Conservation (phyloP, 1,140 invertebrate genomes). For the Drosophila ercepeae region DNA sequence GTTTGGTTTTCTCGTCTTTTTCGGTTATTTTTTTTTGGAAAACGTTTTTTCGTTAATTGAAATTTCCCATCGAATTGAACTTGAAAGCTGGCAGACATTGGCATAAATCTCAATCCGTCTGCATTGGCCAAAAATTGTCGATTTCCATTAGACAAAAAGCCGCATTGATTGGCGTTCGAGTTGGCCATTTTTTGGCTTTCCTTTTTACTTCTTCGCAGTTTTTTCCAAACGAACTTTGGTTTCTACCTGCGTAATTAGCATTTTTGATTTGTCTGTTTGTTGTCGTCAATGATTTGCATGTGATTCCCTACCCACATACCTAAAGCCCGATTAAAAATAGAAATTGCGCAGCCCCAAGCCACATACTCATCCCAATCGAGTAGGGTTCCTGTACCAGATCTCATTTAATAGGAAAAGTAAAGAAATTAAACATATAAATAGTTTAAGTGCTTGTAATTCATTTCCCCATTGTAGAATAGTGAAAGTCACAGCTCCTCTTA, state of each 20-base stretch:
- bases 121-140: slow-evolving; percentile 34
- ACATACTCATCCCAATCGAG: slow-evolving; percentile 16
- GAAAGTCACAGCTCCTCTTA: slow-evolving; percentile 11
- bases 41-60: slow-evolving; percentile 53
- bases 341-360: slow-evolving; percentile 26
- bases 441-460: not conserved
- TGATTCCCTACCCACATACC: slow-evolving; percentile 10
- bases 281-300: slow-evolving; percentile 18
- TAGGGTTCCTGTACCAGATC: too few relatives aligned
- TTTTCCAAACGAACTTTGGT: slow-evolving; percentile 24
- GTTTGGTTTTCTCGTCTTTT: not conserved
- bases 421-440: not conserved
- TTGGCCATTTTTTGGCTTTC: slow-evolving; percentile 44
- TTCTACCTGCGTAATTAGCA: slow-evolving; percentile 58
- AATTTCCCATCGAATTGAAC: slow-evolving; percentile 75
- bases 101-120: slow-evolving; percentile 50
- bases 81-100: slow-evolving; percentile 51
- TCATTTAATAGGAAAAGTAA: not conserved
- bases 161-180: slow-evolving; percentile 47
- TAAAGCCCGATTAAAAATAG: slow-evolving; percentile 23
- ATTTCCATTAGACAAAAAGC: slow-evolving; percentile 54
- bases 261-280: slow-evolving; percentile 33
- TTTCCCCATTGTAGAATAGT: slow-evolving; percentile 1
- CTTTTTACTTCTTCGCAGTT: slow-evolving; percentile 21
- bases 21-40: slow-evolving; percentile 6